A percentile compares a stretch with the other conserved stretches of the same genome.
These are phyloP conservation scores for Geotrupes spiniger DNA, from an alignment of 2,888 invertebrate species.

Conservation along the genomic window DNA sequence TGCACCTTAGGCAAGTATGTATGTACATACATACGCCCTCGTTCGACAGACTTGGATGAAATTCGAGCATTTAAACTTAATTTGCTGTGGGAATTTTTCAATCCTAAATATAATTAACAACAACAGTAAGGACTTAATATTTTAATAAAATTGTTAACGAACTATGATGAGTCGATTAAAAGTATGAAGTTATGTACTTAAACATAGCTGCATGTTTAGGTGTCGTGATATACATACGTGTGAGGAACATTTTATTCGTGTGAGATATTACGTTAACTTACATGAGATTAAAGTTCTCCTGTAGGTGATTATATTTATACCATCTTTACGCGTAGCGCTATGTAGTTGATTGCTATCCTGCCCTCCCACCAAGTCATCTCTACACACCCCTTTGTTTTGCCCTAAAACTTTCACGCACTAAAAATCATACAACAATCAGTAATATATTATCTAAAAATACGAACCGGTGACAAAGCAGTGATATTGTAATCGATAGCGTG, in stretches of 20 bases:
- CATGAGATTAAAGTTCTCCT: conserved; percentile 72
- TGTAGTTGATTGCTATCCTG: conserved; percentile 79
- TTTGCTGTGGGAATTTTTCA: too few species aligned
- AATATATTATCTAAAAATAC: conserved; percentile 30
- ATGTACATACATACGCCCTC: too few species aligned
- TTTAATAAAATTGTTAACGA: too few species aligned
- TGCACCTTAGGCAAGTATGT: too few species aligned
- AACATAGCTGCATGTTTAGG: too few species aligned
- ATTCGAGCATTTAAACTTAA: too few species aligned
- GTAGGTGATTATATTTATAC: conserved; percentile 77
- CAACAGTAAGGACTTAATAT: too few species aligned
- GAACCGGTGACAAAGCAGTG: conserved; percentile 75
- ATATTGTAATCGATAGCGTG: conserved; percentile 81
- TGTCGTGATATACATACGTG: too few species aligned
- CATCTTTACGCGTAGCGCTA: conserved; percentile 67
- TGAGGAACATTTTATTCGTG: background rate
- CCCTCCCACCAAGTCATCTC: conserved; percentile 78
- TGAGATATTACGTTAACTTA: conserved; percentile 51
- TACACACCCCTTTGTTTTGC: conserved; percentile 82
- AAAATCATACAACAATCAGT: conserved; percentile 24
- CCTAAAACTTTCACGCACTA: conserved; percentile 85
- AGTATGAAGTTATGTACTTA: too few species aligned
- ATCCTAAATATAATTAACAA: too few species aligned
- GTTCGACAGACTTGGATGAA: too few species aligned
- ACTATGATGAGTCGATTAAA: too few species aligned